phyloP scores from a whole-genome alignment of 2,113 vertebrate genomes.

The Prunella fulvescens region DNA sequence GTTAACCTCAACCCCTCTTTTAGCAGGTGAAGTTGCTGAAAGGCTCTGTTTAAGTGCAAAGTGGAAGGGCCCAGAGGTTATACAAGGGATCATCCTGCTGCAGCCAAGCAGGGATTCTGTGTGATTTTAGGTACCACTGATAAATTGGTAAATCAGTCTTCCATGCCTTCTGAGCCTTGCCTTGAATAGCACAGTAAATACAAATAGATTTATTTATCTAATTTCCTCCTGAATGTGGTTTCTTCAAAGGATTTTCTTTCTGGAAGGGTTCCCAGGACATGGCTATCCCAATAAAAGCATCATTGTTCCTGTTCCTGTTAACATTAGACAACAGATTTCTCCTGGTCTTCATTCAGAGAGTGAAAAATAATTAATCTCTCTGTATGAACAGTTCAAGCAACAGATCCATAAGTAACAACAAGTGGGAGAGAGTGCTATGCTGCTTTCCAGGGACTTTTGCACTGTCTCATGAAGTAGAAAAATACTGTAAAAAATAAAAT shows the following conservation, averaged over 20 bases:
- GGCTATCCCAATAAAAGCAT: neutral
- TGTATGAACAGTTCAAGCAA: neutral
- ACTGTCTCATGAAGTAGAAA: neutral
- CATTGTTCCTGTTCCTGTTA: neutral
- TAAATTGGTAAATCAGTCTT: neutral
- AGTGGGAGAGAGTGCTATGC: neutral
- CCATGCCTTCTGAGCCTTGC: neutral
- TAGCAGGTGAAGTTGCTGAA: neutral
- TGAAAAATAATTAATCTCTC: neutral
- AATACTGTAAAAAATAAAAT: neutral
- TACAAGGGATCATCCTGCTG: neutral
- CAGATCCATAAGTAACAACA: neutral
- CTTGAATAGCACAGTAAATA: neutral
- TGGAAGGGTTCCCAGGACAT: neutral
- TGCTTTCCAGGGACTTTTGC: neutral
- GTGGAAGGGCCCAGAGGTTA: neutral
- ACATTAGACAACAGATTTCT: neutral
- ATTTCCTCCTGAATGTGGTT: neutral
- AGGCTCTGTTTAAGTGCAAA: neutral
- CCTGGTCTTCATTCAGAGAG: neutral
- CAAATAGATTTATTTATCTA: neutral
- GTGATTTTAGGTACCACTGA: neutral
- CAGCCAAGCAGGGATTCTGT: neutral
- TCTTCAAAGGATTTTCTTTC: neutral
- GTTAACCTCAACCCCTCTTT: neutral